Conservation (phyloP, 2,113 vertebrate species). For the Esox niger region DNA sequence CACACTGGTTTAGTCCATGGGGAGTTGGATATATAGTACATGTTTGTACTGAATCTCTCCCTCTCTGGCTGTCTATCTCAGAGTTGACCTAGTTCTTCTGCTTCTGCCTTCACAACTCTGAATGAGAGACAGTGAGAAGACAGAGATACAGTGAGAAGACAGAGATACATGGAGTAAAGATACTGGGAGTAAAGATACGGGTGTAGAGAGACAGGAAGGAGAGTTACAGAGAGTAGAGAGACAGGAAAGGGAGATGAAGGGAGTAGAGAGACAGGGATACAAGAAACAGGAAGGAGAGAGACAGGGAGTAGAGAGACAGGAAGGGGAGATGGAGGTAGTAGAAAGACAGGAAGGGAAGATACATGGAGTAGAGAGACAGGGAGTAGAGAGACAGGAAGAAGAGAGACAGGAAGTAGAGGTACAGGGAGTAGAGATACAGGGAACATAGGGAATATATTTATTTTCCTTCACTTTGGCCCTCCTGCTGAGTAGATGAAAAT, state of each 20-base stretch:
- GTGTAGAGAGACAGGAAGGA: background rate
- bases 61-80: slow-evolving; percentile 21
- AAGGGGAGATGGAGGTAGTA: slow-evolving; percentile 8
- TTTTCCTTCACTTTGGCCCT: slow-evolving; percentile 11
- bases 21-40: background rate
- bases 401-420: slow-evolving; percentile 17
- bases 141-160: background rate
- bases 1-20: background rate
- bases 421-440: slow-evolving; percentile 3
- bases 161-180: background rate
- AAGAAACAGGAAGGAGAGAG: slow-evolving; percentile 8
- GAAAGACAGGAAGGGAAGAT: background rate
- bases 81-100: slow-evolving; percentile 57
- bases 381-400: background rate
- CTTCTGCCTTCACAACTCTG: slow-evolving; percentile 33
- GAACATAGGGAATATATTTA: background rate
- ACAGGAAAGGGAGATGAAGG: slow-evolving; percentile 6
- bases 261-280: too few species aligned
- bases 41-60: too few species aligned
- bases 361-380: slow-evolving; percentile 17
- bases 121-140: background rate
- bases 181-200: slow-evolving; percentile 5
- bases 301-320: slow-evolving; percentile 10
- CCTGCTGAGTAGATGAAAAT: slow-evolving; percentile 17
- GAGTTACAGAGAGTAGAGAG: slow-evolving; percentile 6